phyloP scores from a whole-genome alignment of 2,888 invertebrate genomes.

The Ophion costatus region DNA sequence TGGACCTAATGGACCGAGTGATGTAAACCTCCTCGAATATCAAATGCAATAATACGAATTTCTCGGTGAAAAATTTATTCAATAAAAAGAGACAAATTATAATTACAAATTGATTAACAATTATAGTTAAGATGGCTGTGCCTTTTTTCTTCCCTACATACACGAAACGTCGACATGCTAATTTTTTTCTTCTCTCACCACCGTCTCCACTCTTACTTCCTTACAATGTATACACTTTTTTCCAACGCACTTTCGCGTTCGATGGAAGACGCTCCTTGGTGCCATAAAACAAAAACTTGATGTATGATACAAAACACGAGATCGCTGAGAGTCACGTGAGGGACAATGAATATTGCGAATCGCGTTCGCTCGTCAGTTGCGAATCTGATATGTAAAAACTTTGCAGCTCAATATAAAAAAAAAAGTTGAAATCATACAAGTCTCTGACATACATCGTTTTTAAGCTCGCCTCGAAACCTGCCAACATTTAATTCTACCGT shows the following conservation, averaged over 20 bases:
- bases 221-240: constrained; percentile 20
- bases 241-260: constrained; percentile 13
- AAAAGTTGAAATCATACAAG: background rate
- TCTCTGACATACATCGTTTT: too few relatives aligned
- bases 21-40: too few relatives aligned
- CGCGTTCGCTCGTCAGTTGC: background rate
- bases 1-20: too few relatives aligned
- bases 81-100: constrained; percentile 66
- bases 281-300: background rate
- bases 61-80: constrained; percentile 64
- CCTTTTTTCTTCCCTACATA: constrained; percentile 10
- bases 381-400: background rate
- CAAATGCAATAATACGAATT: too few relatives aligned
- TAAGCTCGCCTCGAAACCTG: too few relatives aligned
- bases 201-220: background rate
- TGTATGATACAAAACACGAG: background rate
- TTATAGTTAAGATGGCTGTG: constrained; percentile 52
- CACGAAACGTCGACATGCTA: too few relatives aligned
- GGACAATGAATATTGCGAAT: background rate
- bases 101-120: constrained; percentile 64
- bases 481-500: too few relatives aligned
- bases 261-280: constrained; percentile 5
- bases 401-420: background rate
- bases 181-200: too few relatives aligned
- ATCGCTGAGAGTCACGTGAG: background rate